A percentile compares a stretch with the other conserved stretches of the same genome.
Conservation (phyloP, 2,797 vertebrate species). For the Mus spretus region DNA sequence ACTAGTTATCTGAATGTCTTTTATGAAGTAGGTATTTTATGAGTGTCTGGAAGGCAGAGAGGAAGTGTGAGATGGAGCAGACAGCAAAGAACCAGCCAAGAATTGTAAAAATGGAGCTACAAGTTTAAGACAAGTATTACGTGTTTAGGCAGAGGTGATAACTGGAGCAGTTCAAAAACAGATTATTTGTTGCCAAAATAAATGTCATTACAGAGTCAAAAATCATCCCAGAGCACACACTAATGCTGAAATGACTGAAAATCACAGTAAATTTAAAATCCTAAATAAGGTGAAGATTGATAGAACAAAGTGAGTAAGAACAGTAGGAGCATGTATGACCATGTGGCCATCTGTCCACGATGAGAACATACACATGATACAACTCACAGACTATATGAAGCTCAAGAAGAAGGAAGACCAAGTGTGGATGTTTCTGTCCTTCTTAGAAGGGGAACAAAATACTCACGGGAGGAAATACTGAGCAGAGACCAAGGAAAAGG, state of each 20-base stretch:
- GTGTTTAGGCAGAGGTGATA: slow-evolving; percentile 1
- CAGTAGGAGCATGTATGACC: slow-evolving; percentile 49
- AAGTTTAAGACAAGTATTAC: background rate
- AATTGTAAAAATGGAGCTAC: background rate
- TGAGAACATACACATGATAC: background rate
- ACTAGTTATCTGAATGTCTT: background rate
- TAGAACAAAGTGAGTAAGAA: slow-evolving; percentile 59
- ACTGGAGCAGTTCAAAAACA: slow-evolving; percentile 16
- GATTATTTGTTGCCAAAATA: slow-evolving; percentile 48
- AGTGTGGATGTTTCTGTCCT: no score
- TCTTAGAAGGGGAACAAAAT: no score
- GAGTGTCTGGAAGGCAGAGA: background rate
- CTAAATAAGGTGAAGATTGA: slow-evolving; percentile 54
- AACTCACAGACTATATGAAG: no score
- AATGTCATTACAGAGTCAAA: slow-evolving; percentile 45
- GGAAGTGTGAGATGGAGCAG: background rate
- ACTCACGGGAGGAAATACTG: no score
- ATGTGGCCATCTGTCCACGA: slow-evolving; percentile 63
- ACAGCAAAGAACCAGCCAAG: background rate
- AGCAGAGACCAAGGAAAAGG: no score
- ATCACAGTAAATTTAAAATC: slow-evolving; percentile 47
- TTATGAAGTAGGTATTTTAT: background rate
- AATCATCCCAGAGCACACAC: background rate
- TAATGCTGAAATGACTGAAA: slow-evolving; percentile 20
- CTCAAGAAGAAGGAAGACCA: no score